Evolutionary conservation across 2,888 invertebrate species (phyloP).

Genomic region (Eilema sororculum): DNA sequence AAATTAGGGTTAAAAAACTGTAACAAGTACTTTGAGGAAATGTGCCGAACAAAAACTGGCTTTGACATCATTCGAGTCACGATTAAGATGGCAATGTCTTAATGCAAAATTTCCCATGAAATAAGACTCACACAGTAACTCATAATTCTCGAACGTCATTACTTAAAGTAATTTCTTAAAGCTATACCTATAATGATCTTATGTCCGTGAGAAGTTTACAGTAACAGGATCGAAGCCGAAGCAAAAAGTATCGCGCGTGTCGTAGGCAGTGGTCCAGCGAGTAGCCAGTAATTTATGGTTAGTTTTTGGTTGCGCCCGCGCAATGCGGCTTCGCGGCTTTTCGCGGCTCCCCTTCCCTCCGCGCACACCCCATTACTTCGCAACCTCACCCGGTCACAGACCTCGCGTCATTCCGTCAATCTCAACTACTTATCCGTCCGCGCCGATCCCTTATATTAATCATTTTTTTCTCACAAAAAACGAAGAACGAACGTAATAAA

Average conservation of each 20-base stretch:
- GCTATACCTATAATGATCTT: slow-evolving; percentile 76
- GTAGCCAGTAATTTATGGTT: slow-evolving; percentile 87
- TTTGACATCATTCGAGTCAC: slow-evolving; percentile 50
- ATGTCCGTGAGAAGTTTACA: slow-evolving; percentile 83
- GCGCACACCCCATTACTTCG: slow-evolving; percentile 46
- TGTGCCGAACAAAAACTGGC: slow-evolving; percentile 40
- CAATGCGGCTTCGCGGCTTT: slow-evolving; percentile 85
- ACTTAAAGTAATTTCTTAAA: slow-evolving; percentile 76
- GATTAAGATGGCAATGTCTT: slow-evolving; percentile 62
- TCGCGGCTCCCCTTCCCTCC: slow-evolving; percentile 65
- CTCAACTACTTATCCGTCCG: slow-evolving; percentile 85
- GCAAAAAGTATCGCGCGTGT: slow-evolving; percentile 81
- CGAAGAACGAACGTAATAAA: slow-evolving; percentile 66
- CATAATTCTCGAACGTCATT: slow-evolving; percentile 76
- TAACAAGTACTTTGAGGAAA: slow-evolving; percentile 46
- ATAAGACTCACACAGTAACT: slow-evolving; percentile 66
- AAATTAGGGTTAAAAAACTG: slow-evolving; percentile 40
- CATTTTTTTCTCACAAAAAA: slow-evolving; percentile 79
- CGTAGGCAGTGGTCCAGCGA: slow-evolving; percentile 79
- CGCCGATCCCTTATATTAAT: slow-evolving; percentile 83
- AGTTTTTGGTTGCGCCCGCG: slow-evolving; percentile 85
- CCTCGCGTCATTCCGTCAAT: slow-evolving; percentile 83
- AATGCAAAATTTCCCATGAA: slow-evolving; percentile 64
- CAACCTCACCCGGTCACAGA: slow-evolving; percentile 79
- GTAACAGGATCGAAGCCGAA: slow-evolving; percentile 79